Evolutionary conservation across 2,888 invertebrate genomes (phyloP), one percentile per base, ranked within the genome.

Genomic region (Tiliacea aurago): DNA sequence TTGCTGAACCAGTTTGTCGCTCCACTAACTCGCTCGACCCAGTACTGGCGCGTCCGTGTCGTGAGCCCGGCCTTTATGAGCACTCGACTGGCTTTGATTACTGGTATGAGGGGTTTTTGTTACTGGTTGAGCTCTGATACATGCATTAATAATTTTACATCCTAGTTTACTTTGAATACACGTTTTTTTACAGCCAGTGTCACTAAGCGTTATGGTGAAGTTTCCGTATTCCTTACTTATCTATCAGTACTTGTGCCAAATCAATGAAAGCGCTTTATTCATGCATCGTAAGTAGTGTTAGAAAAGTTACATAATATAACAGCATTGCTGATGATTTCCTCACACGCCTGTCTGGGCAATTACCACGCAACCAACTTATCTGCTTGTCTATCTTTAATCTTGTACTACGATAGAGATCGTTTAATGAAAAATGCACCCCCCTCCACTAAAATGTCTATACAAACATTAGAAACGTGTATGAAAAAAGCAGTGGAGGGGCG

Each of bases 1-100:
- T 51, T 56, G 69, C 73, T 67, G 77, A 45, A 56, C 70, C 75
- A 71, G 76, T 70, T 63, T n/a, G 73, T 70, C 75, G 58, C 86
- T 75, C 83, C 80, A 87, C 73, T 87, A 78, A 77, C 75, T 85
- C 53, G 64, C 43, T 43, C 59, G 79, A 58, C 55, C 76, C 76
- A 75, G 67, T 62, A 49, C 55, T 62, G n/a, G 51, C 51, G 45
- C 58, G 55, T 81, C 77, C 82, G 82, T 69, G 84, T 67, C 47
- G 67, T 33, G 28, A n/a, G 62, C 18, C 45, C 11, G 77, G 58
- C 78, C 78, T 78, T 72, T 75, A 80, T 83, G 80, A 62, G 67
- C 73, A 63, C 23, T 81, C 80, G 56, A 69, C 65, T 63, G 56
- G 33, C 65, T 55, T 58, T 23, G 28, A 67, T 67, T 66, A 69